Base-by-base conservation (phyloP, 2,797 vertebrate genomes). In the Martes flavigula region DNA sequence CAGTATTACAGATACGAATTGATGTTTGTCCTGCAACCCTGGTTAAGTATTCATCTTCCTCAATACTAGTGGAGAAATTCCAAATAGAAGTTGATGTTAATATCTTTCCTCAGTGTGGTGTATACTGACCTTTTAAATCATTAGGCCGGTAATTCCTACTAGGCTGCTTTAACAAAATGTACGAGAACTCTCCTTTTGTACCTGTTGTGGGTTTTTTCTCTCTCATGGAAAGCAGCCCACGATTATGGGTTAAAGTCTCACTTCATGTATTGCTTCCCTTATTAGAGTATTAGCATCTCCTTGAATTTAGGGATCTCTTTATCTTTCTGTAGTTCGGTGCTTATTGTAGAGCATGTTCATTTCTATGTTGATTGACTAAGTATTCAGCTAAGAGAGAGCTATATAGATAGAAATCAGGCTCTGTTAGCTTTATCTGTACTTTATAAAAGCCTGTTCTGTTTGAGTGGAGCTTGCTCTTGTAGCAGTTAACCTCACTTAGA, bases 401-500 rank as follows among this genome's bases (percentile, higher is more conserved):
- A 0, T 51, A 18, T 88, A 73, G 46, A 82, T 90, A 73, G 46
- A 82, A 90, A 73, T 92, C 48, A 78, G 25, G n/a, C 15, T 92
- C 43, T 85, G 5, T 91, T 77, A 85, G 62, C 38, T 95, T 92
- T 75, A n/a, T 72, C 79, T 83, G 11, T 90, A 93, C 15, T 58
- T 83, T 83, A 2, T 30, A 79, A 64, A 64, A 64, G 13, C 54
- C 23, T 93, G 4, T 94, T 94, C 9, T 95, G 6, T 93, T 84
- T 93, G 77, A 27, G 15, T n/a, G 87, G 32, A 68, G 10, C 46
- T 75, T 87, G 25, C 46, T 85, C 94, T 95, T 91, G 11, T 94
- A 94, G n/a, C 20, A 92, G 4, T 46, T 88, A 38, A 68, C 12
- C 17, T 86, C 93, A 92, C 54, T 96, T 30, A 94, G n/a, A 92